These are phyloP conservation scores for Rhizomys pruinosus DNA, from an alignment of 2,113 vertebrate species.

Conservation along the genomic window DNA sequence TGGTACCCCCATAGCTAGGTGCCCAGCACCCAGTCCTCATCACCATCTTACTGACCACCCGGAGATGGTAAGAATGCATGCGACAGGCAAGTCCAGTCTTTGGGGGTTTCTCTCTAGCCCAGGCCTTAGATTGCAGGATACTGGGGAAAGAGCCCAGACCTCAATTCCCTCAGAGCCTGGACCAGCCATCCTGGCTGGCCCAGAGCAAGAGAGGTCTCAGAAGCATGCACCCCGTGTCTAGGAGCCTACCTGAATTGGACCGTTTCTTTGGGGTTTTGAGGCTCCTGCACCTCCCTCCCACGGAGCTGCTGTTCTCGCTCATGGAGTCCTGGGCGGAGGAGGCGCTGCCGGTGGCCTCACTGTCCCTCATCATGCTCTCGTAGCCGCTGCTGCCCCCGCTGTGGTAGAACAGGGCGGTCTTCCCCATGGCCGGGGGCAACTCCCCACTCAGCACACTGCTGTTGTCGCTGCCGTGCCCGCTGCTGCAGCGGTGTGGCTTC, in stretches of 20 bases:
- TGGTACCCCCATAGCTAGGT: too few relatives aligned
- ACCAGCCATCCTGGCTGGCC: fast-evolving
- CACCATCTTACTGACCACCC: neutral
- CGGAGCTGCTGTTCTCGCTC: slow-evolving; percentile 96
- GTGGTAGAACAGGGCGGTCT: slow-evolving; percentile 98
- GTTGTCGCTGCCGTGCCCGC: slow-evolving; percentile 97
- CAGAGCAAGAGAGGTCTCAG: neutral
- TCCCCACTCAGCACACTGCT: slow-evolving; percentile 98
- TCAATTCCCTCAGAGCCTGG: fast-evolving
- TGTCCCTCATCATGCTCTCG: slow-evolving; percentile 98
- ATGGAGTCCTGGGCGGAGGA: slow-evolving; percentile 97
- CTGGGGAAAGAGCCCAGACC: too few relatives aligned
- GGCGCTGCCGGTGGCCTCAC: slow-evolving; percentile 96
- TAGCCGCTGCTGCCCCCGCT: slow-evolving; percentile 98
- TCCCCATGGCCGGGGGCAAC: slow-evolving; percentile 98
- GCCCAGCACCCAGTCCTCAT: too few relatives aligned
- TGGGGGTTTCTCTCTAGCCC: fast-evolving
- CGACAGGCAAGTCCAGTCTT: too few relatives aligned
- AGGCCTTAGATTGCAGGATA: neutral
- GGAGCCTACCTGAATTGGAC: slow-evolving; percentile 90
- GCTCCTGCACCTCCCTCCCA: slow-evolving; percentile 91
- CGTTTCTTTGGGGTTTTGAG: slow-evolving; percentile 95
- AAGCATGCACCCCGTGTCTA: neutral
- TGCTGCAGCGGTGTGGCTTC: slow-evolving; percentile 96
- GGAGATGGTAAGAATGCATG: neutral